phyloP scores from a whole-genome alignment of 2,113 vertebrate genomes.

The Ameiurus melas region DNA sequence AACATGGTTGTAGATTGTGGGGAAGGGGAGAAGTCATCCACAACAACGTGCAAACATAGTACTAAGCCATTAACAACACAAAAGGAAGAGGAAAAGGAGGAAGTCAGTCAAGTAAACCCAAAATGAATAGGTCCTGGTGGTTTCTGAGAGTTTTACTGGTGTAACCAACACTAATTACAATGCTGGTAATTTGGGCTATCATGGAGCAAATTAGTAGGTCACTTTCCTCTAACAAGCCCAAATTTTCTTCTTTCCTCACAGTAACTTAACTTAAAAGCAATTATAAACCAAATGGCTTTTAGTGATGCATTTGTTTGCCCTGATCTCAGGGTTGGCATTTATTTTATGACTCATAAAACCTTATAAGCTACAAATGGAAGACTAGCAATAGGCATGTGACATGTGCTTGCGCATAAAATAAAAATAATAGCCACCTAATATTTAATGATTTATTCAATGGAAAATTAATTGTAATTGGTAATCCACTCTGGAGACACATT shows the following conservation, averaged over 20 bases:
- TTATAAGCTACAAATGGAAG: not conserved
- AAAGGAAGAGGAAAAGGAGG: not conserved
- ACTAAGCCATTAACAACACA: conserved; percentile 38
- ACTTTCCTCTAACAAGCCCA: conserved; percentile 6
- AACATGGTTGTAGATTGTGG: conserved; percentile 21
- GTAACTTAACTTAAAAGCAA: not conserved
- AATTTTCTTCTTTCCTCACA: not conserved
- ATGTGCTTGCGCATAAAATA: not conserved
- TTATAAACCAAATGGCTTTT: conserved; percentile 16
- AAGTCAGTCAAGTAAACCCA: not conserved
- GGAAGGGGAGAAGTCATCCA: not conserved
- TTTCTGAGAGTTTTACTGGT: not conserved
- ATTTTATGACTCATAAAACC: not conserved
- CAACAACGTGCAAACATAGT: conserved; percentile 3
- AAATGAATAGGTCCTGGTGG: not conserved
- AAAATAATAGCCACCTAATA: not conserved
- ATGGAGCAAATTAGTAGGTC: conserved; percentile 16
- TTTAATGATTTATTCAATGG: not conserved
- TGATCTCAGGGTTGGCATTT: not conserved
- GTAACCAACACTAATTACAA: not conserved
- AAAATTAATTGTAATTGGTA: not conserved
- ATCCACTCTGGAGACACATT: not conserved
- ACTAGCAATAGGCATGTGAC: not conserved
- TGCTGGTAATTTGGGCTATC: not conserved
- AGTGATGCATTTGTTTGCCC: conserved; percentile 2